Conservation (phyloP, 2,888 invertebrate species). For the Acleris cristana region DNA sequence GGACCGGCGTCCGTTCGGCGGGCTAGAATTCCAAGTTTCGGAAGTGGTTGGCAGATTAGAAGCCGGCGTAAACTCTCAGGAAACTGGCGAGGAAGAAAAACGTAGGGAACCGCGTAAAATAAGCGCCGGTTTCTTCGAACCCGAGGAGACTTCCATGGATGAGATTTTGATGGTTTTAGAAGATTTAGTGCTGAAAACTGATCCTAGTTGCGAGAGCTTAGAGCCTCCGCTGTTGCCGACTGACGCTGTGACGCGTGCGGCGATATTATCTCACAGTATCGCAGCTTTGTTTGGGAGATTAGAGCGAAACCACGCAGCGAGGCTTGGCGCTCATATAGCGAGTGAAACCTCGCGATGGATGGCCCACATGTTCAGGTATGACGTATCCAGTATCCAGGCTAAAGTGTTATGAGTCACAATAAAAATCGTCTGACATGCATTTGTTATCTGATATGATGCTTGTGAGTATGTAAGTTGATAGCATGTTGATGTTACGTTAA, state of each 20-base stretch:
- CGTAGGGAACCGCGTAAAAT: slow-evolving; percentile 74
- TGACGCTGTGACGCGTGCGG: slow-evolving; percentile 82
- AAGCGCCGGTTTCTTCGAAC: slow-evolving; percentile 79
- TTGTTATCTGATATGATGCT: slow-evolving; percentile 31
- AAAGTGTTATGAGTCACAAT: slow-evolving; percentile 17
- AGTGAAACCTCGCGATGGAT: slow-evolving; percentile 95
- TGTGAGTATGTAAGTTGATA: background rate
- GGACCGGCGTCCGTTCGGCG: slow-evolving; percentile 86
- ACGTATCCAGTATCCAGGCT: background rate
- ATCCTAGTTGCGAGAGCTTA: slow-evolving; percentile 85
- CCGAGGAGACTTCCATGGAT: slow-evolving; percentile 83
- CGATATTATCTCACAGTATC: slow-evolving; percentile 93
- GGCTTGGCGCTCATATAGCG: slow-evolving; percentile 91
- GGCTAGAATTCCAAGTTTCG: slow-evolving; percentile 88
- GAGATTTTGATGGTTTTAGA: slow-evolving; percentile 85
- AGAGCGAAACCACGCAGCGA: slow-evolving; percentile 90
- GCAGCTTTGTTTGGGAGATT: slow-evolving; percentile 94
- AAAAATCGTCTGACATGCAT: background rate
- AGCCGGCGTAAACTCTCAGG: slow-evolving; percentile 83
- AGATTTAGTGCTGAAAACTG: slow-evolving; percentile 84
- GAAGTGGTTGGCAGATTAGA: slow-evolving; percentile 88
- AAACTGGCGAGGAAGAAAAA: slow-evolving; percentile 69
- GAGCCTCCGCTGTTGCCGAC: slow-evolving; percentile 86
- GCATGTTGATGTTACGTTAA: background rate
- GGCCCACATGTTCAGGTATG: slow-evolving; percentile 91